Conservation (phyloP, 2,113 vertebrate genomes). For the Eptesicus fuscus region DNA sequence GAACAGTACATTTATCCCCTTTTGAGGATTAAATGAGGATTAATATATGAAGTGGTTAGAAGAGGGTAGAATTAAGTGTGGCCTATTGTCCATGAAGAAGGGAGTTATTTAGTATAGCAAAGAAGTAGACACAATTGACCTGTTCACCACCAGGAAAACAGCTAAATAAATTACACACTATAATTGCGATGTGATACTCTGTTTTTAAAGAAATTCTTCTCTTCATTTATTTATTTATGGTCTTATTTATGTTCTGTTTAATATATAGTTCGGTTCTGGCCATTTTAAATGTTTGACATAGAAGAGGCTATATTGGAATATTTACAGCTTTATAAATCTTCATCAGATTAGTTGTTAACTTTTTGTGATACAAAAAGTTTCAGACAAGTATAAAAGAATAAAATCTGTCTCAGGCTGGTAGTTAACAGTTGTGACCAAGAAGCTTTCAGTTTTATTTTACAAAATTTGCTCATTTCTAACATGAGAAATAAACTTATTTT, state of each 20-base stretch:
- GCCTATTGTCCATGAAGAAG: neutral
- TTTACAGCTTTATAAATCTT: constrained; percentile 68
- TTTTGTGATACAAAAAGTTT: constrained; percentile 57
- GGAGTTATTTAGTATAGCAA: neutral
- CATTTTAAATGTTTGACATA: constrained; percentile 80
- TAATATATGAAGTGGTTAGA: neutral
- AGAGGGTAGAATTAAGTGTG: neutral
- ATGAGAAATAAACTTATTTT: constrained; percentile 50
- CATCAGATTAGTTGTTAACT: constrained; percentile 62
- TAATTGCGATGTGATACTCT: neutral
- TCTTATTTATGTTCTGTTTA: constrained; percentile 90
- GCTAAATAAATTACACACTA: neutral
- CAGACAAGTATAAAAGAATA: constrained; percentile 63
- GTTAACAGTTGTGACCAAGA: constrained; percentile 61
- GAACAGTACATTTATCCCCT: neutral
- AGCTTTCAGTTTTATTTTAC: constrained; percentile 65
- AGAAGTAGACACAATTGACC: neutral
- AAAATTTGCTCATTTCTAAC: constrained; percentile 71
- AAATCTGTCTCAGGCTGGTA: constrained; percentile 62
- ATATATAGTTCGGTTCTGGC: constrained; percentile 87
- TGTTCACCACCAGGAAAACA: neutral
- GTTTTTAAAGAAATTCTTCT: constrained; percentile 64
- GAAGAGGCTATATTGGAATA: constrained; percentile 74
- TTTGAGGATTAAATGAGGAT: neutral
- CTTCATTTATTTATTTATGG: constrained; percentile 89